phyloP scores from a whole-genome alignment of 2,888 invertebrate genomes.

The Diarsia brunnea region DNA sequence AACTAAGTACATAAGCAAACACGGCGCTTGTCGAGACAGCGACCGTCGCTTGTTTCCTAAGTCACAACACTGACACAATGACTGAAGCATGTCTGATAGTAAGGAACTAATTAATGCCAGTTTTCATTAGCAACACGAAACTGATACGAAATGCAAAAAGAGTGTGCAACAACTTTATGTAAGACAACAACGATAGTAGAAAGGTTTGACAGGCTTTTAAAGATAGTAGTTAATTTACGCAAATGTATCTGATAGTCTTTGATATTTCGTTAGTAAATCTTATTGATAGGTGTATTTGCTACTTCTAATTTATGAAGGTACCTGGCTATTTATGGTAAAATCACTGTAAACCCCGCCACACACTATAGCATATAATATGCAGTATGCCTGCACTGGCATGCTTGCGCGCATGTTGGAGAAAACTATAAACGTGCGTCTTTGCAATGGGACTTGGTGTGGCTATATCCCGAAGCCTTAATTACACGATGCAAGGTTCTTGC shows the following conservation, averaged over 20 bases:
- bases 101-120: not conserved
- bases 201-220: not conserved
- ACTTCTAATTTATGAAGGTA: slow-evolving; percentile 44
- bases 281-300: slow-evolving; percentile 29
- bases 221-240: not conserved
- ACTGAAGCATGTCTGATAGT: not conserved
- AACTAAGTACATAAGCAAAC: not conserved
- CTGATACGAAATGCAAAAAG: not conserved
- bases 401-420: not conserved
- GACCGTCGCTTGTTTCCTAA: slow-evolving; percentile 4
- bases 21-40: not conserved
- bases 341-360: not conserved
- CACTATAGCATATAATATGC: not conserved
- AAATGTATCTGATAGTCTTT: not conserved
- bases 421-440: not conserved
- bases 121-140: not conserved
- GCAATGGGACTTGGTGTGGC: not conserved
- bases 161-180: not conserved
- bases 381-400: not conserved
- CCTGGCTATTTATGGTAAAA: slow-evolving; percentile 14
- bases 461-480: not conserved
- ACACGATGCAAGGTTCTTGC: not conserved
- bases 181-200: not conserved
- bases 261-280: not conserved
- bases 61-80: not conserved